Percentiles rank a stretch among this genome's conserved stretches.
Conservation (phyloP, 2,888 invertebrate species). For the Caenorhabditis japonica region DNA sequence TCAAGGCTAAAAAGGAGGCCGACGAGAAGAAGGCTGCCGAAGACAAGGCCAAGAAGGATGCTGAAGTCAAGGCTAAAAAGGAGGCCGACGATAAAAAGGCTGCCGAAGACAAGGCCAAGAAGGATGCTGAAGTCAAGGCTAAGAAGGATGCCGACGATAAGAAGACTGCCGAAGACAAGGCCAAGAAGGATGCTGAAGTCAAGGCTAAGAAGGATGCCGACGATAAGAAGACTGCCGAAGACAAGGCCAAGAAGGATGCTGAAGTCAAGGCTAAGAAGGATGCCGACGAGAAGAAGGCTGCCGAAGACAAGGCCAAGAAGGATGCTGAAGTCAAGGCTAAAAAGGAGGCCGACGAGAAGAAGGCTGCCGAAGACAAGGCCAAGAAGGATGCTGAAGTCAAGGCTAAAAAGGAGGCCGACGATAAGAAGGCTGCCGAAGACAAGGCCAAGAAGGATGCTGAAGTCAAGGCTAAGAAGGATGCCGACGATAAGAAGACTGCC, state of each 20-base stretch:
- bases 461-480: slow-evolving; percentile 8
- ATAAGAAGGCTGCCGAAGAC: slow-evolving; percentile 8
- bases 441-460: slow-evolving; percentile 5
- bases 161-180: slow-evolving; percentile 3
- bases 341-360: slow-evolving; percentile 20
- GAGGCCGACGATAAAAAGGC: slow-evolving; percentile 4
- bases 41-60: slow-evolving; percentile 5
- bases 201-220: slow-evolving; percentile 14
- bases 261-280: slow-evolving; percentile 10
- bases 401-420: slow-evolving; percentile 15
- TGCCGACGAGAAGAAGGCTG: slow-evolving; percentile 14
- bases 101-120: slow-evolving; percentile 7
- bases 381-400: slow-evolving; percentile 4
- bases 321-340: slow-evolving; percentile 3
- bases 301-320: slow-evolving; percentile 8
- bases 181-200: slow-evolving; percentile 1
- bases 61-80: slow-evolving; percentile 7
- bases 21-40: slow-evolving; percentile 17
- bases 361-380: slow-evolving; percentile 4
- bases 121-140: slow-evolving; percentile 3
- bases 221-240: background rate
- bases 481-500: slow-evolving; percentile 2
- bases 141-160: slow-evolving; percentile 8
- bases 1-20: slow-evolving; percentile 7
- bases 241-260: slow-evolving; percentile 3